phyloP scores from a whole-genome alignment of 2,113 vertebrate genomes.

The Ceyx margarethae region DNA sequence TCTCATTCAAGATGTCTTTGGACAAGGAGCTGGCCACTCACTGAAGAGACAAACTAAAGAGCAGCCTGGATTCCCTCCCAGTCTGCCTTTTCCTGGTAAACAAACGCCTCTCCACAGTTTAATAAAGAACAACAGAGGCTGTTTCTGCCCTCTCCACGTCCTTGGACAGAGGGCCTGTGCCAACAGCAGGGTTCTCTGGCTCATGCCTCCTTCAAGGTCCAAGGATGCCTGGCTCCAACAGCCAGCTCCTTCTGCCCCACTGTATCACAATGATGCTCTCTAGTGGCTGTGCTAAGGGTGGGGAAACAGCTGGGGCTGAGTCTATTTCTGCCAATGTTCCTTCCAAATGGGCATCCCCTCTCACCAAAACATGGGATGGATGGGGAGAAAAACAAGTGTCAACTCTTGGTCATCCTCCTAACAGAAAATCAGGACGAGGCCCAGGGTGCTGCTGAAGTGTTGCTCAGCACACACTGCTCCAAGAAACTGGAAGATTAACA shows the following conservation, averaged over 20 bases:
- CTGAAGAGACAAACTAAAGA: neutral
- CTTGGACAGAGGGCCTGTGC: neutral
- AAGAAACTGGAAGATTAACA: neutral
- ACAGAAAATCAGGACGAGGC: neutral
- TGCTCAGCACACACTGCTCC: neutral
- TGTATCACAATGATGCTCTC: neutral
- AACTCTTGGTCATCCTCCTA: neutral
- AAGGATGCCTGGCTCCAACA: neutral
- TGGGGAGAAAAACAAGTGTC: neutral
- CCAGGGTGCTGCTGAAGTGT: neutral
- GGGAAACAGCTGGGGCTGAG: neutral
- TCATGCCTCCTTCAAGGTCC: neutral
- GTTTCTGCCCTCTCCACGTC: neutral
- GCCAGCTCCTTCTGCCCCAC: neutral
- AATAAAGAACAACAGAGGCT: neutral
- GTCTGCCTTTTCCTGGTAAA: neutral
- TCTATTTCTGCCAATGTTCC: accelerated
- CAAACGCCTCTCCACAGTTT: neutral
- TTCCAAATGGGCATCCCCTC: neutral
- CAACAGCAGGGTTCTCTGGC: neutral
- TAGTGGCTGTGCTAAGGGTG: neutral
- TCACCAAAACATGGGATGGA: neutral
- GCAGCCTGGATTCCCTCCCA: slow-evolving; percentile 19
- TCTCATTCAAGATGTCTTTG: neutral
- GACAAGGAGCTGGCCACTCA: neutral